Conservation (phyloP, 1,140 invertebrate genomes). For the Nixonia krombeini region DNA sequence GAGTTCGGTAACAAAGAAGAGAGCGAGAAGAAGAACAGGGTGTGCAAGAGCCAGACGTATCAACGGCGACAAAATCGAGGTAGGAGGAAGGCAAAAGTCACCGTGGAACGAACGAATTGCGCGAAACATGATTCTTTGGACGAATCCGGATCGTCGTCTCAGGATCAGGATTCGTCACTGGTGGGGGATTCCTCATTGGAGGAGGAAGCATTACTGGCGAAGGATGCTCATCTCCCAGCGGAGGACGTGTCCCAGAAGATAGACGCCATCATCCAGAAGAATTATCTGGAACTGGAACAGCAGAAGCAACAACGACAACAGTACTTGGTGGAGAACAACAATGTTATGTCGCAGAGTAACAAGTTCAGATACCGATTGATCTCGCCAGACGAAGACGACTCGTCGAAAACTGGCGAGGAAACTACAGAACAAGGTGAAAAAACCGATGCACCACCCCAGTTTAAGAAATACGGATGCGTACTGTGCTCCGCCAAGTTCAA, state of each 20-base stretch:
- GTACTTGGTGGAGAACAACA: conserved; percentile 56
- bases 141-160: too few relatives aligned
- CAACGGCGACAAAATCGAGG: not conserved
- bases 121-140: not conserved
- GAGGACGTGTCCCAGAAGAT: conserved; percentile 52
- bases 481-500: conserved; percentile 82
- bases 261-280: conserved; percentile 59
- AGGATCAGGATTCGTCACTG: too few relatives aligned
- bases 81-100: not conserved
- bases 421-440: not conserved
- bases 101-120: not conserved
- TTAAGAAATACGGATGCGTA: conserved; percentile 76
- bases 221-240: not conserved
- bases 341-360: conserved; percentile 30
- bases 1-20: conserved; percentile 1
- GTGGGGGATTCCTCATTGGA: too few relatives aligned
- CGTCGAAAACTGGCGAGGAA: not conserved
- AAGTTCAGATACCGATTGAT: conserved; percentile 21
- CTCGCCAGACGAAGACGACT: conserved; percentile 17
- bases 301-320: not conserved
- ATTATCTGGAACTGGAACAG: conserved; percentile 50
- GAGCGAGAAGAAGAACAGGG: not conserved
- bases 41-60: not conserved
- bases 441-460: conserved; percentile 5
- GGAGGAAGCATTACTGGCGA: too few relatives aligned